Evolutionary conservation across 2,888 invertebrate genomes (phyloP).

Genomic region (Scaptomyza flava): DNA sequence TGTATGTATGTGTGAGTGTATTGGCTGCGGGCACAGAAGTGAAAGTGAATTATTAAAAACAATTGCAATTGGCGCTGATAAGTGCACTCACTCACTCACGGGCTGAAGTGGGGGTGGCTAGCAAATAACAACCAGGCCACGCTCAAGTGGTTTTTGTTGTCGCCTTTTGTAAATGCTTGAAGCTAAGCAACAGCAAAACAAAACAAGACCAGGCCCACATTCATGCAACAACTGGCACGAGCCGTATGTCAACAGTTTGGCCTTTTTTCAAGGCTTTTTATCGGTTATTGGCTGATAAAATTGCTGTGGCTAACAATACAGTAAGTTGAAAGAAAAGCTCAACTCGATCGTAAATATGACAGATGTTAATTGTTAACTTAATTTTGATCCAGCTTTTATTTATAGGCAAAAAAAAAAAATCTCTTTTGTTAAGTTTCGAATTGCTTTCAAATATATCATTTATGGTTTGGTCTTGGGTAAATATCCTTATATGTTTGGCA

Average conservation of each 20-base stretch:
- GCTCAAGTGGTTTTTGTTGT: constrained; percentile 43
- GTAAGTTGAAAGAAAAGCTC: not conserved
- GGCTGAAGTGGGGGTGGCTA: not conserved
- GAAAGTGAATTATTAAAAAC: constrained; percentile 73
- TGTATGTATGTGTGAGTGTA: constrained; percentile 8
- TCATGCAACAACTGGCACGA: constrained; percentile 37
- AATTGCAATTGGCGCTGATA: constrained; percentile 71
- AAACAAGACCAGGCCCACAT: constrained; percentile 19
- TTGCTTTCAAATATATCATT: too few species aligned
- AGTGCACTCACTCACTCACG: constrained; percentile 29
- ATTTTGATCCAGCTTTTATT: not conserved
- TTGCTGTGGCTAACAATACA: not conserved
- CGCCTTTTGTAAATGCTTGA: constrained; percentile 22
- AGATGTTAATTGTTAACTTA: not conserved
- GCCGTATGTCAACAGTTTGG: constrained; percentile 23
- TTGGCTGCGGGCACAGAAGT: constrained; percentile 50
- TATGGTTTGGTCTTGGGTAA: too few species aligned
- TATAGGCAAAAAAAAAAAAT: too few species aligned
- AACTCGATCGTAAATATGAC: not conserved
- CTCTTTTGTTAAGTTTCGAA: too few species aligned
- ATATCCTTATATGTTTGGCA: too few species aligned
- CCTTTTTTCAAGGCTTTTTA: constrained; percentile 19
- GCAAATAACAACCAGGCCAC: constrained; percentile 23
- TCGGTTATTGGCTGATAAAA: constrained; percentile 10
- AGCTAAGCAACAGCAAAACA: not conserved